These are phyloP conservation scores for Cinclus cinclus DNA, from an alignment of 2,113 vertebrate species.

Conservation along the genomic window DNA sequence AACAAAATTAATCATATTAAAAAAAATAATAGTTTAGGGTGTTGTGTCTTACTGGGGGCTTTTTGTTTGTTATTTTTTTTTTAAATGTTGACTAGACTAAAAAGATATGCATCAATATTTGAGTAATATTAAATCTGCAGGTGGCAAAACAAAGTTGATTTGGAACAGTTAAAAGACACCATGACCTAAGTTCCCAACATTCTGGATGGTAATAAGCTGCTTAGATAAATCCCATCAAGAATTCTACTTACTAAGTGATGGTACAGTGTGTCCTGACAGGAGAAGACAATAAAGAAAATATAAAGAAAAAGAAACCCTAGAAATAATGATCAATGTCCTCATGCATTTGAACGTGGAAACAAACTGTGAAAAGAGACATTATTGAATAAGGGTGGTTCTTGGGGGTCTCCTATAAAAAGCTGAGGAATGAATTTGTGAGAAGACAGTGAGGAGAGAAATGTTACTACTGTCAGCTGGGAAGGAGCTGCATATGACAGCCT, in stretches of 20 bases:
- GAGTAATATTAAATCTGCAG: not conserved
- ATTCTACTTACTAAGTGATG: not conserved
- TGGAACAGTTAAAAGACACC: not conserved
- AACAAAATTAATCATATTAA: not conserved
- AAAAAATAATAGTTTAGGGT: not conserved
- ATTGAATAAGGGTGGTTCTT: not conserved
- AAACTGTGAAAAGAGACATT: not conserved
- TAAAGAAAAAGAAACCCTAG: not conserved
- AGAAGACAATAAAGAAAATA: not conserved
- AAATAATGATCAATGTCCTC: not conserved
- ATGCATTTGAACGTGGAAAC: not conserved
- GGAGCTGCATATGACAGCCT: not conserved
- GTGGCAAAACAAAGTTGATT: not conserved
- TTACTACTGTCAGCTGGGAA: not conserved
- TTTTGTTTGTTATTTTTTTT: not conserved
- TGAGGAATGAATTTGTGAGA: not conserved
- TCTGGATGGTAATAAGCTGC: not conserved
- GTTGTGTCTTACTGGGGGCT: not conserved
- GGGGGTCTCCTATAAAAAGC: not conserved
- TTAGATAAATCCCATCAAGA: not conserved
- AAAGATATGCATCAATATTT: not conserved
- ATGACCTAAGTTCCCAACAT: not conserved
- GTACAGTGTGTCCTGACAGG: not conserved
- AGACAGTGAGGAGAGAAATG: not conserved
- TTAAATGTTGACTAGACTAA: not conserved